Percentiles rank a stretch among this genome's conserved stretches.
These are phyloP conservation scores for Allochrocebus solatus DNA, from an alignment of 2,797 vertebrate genomes.

Conservation along the genomic window DNA sequence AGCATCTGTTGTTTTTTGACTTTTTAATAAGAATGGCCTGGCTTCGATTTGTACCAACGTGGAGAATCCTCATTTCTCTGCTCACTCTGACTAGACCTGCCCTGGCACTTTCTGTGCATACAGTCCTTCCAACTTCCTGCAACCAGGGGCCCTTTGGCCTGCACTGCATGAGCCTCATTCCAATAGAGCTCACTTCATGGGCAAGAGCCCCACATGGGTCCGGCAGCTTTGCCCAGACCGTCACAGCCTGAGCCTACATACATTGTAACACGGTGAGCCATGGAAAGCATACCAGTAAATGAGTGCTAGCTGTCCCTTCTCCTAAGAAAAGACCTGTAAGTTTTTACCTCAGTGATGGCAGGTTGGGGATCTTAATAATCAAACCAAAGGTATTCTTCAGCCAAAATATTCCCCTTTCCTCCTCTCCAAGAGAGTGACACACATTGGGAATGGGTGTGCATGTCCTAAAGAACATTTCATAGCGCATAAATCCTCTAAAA, in stretches of 20 bases:
- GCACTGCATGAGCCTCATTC: background rate
- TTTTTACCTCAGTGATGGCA: background rate
- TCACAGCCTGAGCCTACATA: background rate
- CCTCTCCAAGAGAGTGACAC: background rate
- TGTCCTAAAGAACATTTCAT: background rate
- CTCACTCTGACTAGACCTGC: background rate
- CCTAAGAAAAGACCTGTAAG: background rate
- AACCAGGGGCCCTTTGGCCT: background rate
- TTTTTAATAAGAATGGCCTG: too few relatives aligned
- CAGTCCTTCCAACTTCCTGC: background rate
- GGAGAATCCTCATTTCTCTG: background rate
- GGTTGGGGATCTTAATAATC: background rate
- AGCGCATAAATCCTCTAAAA: background rate
- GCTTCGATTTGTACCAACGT: background rate
- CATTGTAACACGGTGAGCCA: background rate
- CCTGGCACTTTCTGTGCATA: background rate
- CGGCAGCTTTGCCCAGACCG: background rate
- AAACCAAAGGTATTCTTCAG: background rate
- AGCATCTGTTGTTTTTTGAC: too few relatives aligned
- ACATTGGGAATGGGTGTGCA: background rate
- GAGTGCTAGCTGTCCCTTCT: background rate
- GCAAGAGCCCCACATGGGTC: background rate
- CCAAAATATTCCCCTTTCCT: background rate
- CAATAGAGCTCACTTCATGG: background rate
- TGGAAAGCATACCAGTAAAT: rapidly evolving